Conservation (phyloP, 2,113 vertebrate species). For the Arvicanthis niloticus region DNA sequence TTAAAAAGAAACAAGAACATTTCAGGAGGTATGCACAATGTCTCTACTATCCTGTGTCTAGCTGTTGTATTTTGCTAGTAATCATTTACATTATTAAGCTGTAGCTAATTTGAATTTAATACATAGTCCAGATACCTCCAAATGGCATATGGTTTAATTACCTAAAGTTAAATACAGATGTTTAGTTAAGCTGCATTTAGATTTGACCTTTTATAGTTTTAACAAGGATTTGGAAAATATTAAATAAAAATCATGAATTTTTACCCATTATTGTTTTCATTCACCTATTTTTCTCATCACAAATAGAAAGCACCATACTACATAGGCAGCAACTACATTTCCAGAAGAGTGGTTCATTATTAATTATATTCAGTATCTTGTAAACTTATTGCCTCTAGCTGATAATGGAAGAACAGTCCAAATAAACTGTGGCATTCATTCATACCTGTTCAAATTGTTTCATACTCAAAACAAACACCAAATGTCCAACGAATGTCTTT, state of each 20-base stretch:
- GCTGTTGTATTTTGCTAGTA: background rate
- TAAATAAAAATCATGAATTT: constrained; percentile 24
- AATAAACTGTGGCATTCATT: background rate
- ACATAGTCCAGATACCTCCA: constrained; percentile 8
- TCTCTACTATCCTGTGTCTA: background rate
- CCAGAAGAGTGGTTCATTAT: background rate
- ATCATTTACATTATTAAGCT: background rate
- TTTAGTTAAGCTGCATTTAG: background rate
- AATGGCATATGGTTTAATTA: background rate
- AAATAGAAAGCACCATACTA: background rate
- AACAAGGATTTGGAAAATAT: background rate
- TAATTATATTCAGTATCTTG: background rate
- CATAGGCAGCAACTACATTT: background rate
- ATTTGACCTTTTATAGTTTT: background rate
- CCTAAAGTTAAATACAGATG: background rate
- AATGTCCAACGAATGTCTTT: background rate
- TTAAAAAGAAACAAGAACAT: background rate
- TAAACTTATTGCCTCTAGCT: background rate
- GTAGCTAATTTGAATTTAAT: constrained; percentile 32
- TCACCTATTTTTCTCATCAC: background rate
- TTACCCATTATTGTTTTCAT: constrained; percentile 9
- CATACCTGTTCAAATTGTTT: background rate
- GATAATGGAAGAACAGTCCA: background rate
- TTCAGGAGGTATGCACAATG: background rate
- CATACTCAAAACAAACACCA: background rate